Evolutionary conservation across 2,888 invertebrate species (phyloP).

Genomic region (Pseudanteris insignis): DNA sequence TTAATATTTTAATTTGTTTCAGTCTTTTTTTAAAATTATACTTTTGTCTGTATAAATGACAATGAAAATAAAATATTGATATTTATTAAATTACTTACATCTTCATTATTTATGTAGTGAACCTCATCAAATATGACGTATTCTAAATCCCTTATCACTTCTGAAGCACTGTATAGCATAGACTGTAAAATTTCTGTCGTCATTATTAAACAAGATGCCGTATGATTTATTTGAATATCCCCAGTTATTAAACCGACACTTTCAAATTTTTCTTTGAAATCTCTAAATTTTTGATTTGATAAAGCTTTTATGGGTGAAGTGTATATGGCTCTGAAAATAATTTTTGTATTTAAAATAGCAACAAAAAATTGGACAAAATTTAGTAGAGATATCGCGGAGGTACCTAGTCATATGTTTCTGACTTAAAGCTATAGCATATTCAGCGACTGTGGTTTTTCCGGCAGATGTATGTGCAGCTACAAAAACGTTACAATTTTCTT

Average conservation of each 20-base stretch:
- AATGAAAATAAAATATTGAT: constrained; percentile 2
- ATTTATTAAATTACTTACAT: constrained; percentile 69
- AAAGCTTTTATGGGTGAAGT: constrained; percentile 99
- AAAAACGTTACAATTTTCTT: constrained; percentile 94
- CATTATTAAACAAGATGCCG: constrained; percentile 96
- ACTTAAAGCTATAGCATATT: constrained; percentile 95
- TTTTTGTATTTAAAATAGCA: background rate
- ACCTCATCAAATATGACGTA: constrained; percentile 99
- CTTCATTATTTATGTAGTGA: constrained; percentile 97
- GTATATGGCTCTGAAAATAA: constrained; percentile 79
- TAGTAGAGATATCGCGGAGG: no score
- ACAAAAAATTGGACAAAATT: constrained; percentile 5
- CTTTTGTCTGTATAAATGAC: no score
- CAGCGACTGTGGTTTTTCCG: constrained; percentile 98
- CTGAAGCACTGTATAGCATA: constrained; percentile 95
- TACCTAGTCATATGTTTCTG: constrained; percentile 89
- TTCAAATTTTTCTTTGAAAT: constrained; percentile 91
- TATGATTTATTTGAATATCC: constrained; percentile 93
- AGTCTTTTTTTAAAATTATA: no score
- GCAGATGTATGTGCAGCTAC: constrained; percentile 99
- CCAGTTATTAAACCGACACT: constrained; percentile 95
- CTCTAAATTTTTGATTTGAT: constrained; percentile 98
- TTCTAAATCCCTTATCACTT: constrained; percentile 94
- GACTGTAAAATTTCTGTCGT: constrained; percentile 98
- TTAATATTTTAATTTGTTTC: no score